phyloP scores from a whole-genome alignment of 1,140 invertebrate species.

The Cherax quadricarinatus region DNA sequence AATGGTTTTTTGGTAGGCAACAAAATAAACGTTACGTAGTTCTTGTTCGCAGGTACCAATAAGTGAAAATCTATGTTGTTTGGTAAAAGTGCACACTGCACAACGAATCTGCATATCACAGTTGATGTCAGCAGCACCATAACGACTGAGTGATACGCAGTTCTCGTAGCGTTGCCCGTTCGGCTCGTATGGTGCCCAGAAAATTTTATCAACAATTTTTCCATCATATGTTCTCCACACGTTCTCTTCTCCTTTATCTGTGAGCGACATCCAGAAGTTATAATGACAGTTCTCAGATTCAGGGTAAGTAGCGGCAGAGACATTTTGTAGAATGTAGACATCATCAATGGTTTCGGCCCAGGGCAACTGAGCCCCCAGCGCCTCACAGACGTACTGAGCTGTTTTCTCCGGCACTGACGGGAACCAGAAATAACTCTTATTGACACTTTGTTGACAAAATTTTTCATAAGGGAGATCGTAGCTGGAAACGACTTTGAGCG shows the following conservation, averaged over 20 bases:
- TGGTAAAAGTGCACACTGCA: slow-evolving; percentile 62
- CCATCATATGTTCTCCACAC: slow-evolving; percentile 38
- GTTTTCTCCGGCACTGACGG: slow-evolving; percentile 19
- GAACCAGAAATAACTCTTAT: slow-evolving; percentile 46
- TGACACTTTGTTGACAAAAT: slow-evolving; percentile 42
- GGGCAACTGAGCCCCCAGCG: slow-evolving; percentile 40
- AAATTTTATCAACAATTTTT: slow-evolving; percentile 4
- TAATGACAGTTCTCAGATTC: slow-evolving; percentile 13
- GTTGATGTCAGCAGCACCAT: slow-evolving; percentile 61
- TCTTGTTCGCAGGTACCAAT: slow-evolving; percentile 66
- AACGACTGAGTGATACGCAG: slow-evolving; percentile 56
- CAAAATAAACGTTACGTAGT: slow-evolving; percentile 64
- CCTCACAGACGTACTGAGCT: slow-evolving; percentile 53
- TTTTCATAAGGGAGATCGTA: slow-evolving; percentile 32
- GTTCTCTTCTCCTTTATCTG: slow-evolving; percentile 22
- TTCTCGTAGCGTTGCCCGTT: slow-evolving; percentile 66
- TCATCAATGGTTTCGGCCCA: slow-evolving; percentile 9
- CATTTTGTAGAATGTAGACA: neutral
- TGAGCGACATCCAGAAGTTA: slow-evolving; percentile 47
- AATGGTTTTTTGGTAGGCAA: slow-evolving; percentile 56
- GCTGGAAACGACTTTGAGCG: slow-evolving; percentile 15
- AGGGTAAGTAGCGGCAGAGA: slow-evolving; percentile 3
- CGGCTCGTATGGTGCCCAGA: slow-evolving; percentile 64
- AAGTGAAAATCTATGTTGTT: slow-evolving; percentile 50
- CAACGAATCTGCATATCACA: slow-evolving; percentile 48